Evolutionary conservation across 2,797 vertebrate genomes (phyloP).

Genomic region (Holocentrus rufus): DNA sequence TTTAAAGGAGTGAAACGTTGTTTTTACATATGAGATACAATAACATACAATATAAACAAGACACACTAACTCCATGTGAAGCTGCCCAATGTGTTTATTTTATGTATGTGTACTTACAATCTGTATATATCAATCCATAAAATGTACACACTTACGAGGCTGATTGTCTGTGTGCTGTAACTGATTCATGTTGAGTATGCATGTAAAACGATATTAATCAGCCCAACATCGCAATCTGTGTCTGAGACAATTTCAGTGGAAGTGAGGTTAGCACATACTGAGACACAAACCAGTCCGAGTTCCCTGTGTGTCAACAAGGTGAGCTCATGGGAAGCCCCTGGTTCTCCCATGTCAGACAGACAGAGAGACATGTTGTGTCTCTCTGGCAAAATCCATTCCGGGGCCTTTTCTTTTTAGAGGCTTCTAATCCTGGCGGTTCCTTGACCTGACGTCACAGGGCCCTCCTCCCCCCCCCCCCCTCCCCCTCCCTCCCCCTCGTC

Average conservation of each 20-base stretch:
- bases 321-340: slow-evolving; percentile 84
- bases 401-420: slow-evolving; percentile 92
- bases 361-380: slow-evolving; percentile 70
- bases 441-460: slow-evolving; percentile 87
- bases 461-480: slow-evolving; percentile 67
- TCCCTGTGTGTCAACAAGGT: slow-evolving; percentile 76
- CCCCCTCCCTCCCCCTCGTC: slow-evolving; percentile 79
- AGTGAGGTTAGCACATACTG: slow-evolving; percentile 36
- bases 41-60: background rate
- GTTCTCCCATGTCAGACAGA: slow-evolving; percentile 75
- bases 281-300: slow-evolving; percentile 63
- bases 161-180: slow-evolving; percentile 6
- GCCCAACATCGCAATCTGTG: slow-evolving; percentile 35
- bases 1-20: background rate
- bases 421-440: slow-evolving; percentile 96
- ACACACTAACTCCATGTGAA: background rate
- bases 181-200: slow-evolving; percentile 12
- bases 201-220: slow-evolving; percentile 31
- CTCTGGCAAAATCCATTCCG: slow-evolving; percentile 37
- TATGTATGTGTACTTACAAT: background rate
- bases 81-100: background rate
- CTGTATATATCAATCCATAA: background rate
- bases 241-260: slow-evolving; percentile 37
- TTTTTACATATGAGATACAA: no score
- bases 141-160: background rate